phyloP scores from a whole-genome alignment of 2,113 vertebrate genomes.

The Stigmatopora nigra region DNA sequence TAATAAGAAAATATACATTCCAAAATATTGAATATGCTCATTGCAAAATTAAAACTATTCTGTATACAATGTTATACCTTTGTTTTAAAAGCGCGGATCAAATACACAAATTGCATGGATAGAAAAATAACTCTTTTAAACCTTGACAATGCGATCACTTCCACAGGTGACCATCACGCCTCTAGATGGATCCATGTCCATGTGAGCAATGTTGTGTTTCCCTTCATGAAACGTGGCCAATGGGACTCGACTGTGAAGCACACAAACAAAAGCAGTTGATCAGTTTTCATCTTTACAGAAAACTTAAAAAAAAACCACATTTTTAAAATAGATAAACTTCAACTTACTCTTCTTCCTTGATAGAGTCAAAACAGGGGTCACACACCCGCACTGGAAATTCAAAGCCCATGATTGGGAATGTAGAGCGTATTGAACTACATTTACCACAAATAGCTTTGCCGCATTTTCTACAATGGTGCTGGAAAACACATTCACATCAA shows the following conservation, averaged over 20 bases:
- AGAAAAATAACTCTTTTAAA: constrained; percentile 51
- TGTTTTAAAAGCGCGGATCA: background rate
- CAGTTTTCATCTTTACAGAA: background rate
- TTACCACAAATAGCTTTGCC: constrained; percentile 92
- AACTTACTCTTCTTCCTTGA: constrained; percentile 98
- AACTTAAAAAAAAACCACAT: background rate
- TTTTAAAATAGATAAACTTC: background rate
- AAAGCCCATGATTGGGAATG: constrained; percentile 92
- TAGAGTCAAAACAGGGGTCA: constrained; percentile 84
- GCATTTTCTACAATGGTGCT: constrained; percentile 98
- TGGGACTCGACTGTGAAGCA: constrained; percentile 76
- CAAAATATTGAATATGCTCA: background rate
- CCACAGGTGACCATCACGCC: constrained; percentile 96
- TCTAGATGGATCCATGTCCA: constrained; percentile 90
- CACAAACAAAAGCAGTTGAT: constrained; percentile 19
- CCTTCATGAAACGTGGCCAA: constrained; percentile 96
- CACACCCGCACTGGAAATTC: constrained; percentile 96
- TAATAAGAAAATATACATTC: too few species aligned
- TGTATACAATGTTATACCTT: background rate
- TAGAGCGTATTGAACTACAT: constrained; percentile 89
- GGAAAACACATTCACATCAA: constrained; percentile 14
- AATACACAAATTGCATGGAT: background rate
- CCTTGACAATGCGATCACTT: constrained; percentile 91
- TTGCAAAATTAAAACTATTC: too few species aligned
- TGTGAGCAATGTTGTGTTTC: constrained; percentile 93